Percentiles rank a stretch among this genome's conserved stretches.
Conservation (phyloP, 1,140 invertebrate genomes). For the Drosophila punjabiensis region DNA sequence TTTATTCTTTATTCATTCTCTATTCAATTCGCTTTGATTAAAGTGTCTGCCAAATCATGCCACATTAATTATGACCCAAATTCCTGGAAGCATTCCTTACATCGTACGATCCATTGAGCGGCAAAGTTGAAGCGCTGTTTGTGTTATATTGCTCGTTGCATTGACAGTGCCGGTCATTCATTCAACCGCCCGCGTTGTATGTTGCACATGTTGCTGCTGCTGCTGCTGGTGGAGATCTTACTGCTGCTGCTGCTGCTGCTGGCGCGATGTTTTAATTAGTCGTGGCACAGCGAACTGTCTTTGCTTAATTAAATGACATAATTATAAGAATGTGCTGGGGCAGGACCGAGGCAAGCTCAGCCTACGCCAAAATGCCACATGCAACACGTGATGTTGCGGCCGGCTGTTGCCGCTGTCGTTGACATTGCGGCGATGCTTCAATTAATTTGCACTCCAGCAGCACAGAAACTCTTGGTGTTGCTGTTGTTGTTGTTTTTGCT, state of each 20-base stretch:
- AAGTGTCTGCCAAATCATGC: slow-evolving; percentile 84
- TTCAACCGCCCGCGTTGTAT: slow-evolving; percentile 70
- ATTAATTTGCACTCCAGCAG: slow-evolving; percentile 80
- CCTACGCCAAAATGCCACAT: slow-evolving; percentile 78
- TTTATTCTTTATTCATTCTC: slow-evolving; percentile 5
- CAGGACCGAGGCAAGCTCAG: slow-evolving; percentile 45
- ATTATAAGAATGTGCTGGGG: slow-evolving; percentile 84
- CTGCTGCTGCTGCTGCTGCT: slow-evolving; percentile 38
- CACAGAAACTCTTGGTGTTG: slow-evolving; percentile 17
- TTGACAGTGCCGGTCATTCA: slow-evolving; percentile 62
- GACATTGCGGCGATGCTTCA: slow-evolving; percentile 81
- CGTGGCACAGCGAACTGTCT: slow-evolving; percentile 78
- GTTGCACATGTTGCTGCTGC: slow-evolving; percentile 30
- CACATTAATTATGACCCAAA: slow-evolving; percentile 85
- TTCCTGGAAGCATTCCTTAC: slow-evolving; percentile 81
- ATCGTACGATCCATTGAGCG: slow-evolving; percentile 80
- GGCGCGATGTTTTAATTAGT: slow-evolving; percentile 85
- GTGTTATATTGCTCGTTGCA: slow-evolving; percentile 50
- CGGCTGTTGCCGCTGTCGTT: slow-evolving; percentile 58
- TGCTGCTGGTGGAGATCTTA: not conserved
- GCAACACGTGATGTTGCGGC: slow-evolving; percentile 78
- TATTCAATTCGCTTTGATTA: slow-evolving; percentile 70
- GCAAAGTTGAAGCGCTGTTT: slow-evolving; percentile 66
- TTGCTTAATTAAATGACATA: slow-evolving; percentile 85
- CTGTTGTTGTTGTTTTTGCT: slow-evolving; percentile 16